A percentile compares a stretch with the other conserved stretches of the same genome.
phyloP scores from a whole-genome alignment of 2,113 vertebrate species.

The Nannospalax galili region DNA sequence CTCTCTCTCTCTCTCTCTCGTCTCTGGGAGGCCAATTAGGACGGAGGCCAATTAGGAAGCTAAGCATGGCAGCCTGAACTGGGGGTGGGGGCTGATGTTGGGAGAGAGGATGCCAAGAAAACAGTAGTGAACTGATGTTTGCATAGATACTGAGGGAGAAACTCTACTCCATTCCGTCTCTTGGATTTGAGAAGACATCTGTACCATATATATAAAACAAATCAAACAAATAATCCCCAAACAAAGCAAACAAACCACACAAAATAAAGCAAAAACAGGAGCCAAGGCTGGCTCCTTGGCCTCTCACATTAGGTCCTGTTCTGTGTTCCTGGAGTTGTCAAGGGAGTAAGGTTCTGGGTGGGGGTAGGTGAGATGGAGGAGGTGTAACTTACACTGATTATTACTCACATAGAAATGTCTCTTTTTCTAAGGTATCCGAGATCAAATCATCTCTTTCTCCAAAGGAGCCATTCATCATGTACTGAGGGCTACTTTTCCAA shows the following conservation, averaged over 20 bases:
- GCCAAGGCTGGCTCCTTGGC: neutral
- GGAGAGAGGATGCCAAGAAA: neutral
- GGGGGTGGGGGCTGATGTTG: neutral
- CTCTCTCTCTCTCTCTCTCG: too few species aligned
- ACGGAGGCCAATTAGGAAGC: neutral
- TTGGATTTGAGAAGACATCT: neutral
- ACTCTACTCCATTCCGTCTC: neutral
- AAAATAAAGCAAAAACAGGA: neutral
- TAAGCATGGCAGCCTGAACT: neutral
- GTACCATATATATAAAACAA: too few species aligned
- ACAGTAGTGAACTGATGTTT: neutral
- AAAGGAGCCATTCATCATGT: slow-evolving; percentile 46
- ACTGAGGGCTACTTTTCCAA: slow-evolving; percentile 9
- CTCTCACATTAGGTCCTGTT: neutral
- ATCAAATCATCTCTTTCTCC: slow-evolving; percentile 73
- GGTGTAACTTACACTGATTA: neutral
- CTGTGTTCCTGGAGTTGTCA: neutral
- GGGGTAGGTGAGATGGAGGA: too few species aligned
- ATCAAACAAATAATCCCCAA: neutral
- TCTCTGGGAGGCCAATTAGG: neutral
- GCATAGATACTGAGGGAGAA: neutral
- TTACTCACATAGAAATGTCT: slow-evolving; percentile 83
- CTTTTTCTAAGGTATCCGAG: slow-evolving; percentile 71
- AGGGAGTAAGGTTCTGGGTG: neutral
- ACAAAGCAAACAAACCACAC: neutral